Evolutionary conservation across 2,113 vertebrate species (phyloP), one percentile per base, ranked within the genome.

Genomic region (Chelonoidis abingdonii): DNA sequence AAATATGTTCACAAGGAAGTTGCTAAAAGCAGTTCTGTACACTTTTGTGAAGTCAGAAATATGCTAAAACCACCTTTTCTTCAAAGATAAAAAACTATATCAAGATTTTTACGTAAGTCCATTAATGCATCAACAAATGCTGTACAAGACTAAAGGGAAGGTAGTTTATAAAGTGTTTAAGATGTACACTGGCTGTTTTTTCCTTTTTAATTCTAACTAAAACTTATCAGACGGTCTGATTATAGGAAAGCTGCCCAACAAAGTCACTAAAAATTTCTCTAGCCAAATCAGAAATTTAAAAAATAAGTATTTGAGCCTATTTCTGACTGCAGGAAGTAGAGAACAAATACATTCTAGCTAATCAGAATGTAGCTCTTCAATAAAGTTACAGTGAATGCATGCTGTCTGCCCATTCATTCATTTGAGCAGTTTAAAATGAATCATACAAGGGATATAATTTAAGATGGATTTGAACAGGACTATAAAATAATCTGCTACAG

Each of bases 151-250:
- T 86, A 65, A 89, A 83, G 92, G 83, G 75, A 95, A 93, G 29
- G 84, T 35, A 82, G 81, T 75, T 84, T 92, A 84, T 52, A 8
- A 90, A 84, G 54, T 47, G 92, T 85, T 89, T 47, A 89, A 59
- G 83, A 94, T 56, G 38, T 72, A 87, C 10, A 65, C 90, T 84
- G 92, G 93, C 94, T 95, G 90, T 93, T 44, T 95, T 95, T 86
- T 93, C 87, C 85, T 87, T 89, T 94, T 89, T 8, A 94, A 86
- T 44, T 84, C 86, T 93, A 92, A 8, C 83, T 29, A 89, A 29
- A 93, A 88, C 16, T 85, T 93, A 94, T 94, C 95, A 95, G 93
- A 96, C 93, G 95, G 96, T 95, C 96, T 96, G 93, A 92, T 92
- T 96, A 96, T 86, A 90, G 95, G 94, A 91, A 93, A 96, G 78